phyloP scores from a whole-genome alignment of 2,113 vertebrate species.

The Nothobranchius furzeri region DNA sequence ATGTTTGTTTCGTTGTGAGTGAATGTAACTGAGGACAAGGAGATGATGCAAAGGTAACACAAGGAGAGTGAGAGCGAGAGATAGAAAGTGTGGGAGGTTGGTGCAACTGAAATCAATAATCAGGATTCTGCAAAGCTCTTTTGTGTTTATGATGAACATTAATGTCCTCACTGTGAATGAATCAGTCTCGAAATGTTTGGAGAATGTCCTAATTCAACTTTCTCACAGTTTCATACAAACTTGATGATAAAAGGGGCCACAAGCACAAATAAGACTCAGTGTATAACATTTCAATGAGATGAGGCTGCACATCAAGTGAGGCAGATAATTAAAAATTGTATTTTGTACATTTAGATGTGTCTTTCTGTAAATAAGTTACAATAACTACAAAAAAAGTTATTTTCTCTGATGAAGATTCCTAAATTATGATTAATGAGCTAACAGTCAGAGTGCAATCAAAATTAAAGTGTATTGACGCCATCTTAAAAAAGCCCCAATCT shows the following conservation, averaged over 20 bases:
- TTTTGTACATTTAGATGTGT: too few species aligned
- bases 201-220: constrained; percentile 1
- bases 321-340: too few species aligned
- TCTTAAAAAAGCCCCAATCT: too few species aligned
- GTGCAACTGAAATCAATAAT: constrained; percentile 40
- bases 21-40: constrained; percentile 14
- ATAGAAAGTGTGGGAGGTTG: neutral
- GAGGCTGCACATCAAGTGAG: neutral
- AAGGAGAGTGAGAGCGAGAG: neutral
- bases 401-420: too few species aligned
- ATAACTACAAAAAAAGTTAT: too few species aligned
- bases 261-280: too few species aligned
- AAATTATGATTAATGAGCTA: too few species aligned
- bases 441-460: too few species aligned
- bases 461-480: too few species aligned
- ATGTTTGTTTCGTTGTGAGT: neutral
- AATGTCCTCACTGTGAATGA: constrained; percentile 7
- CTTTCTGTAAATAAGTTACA: too few species aligned
- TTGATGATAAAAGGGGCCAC: neutral
- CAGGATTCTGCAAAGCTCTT: constrained; percentile 22
- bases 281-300: neutral
- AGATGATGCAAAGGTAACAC: constrained; percentile 10
- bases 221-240: neutral
- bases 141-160: constrained; percentile 10
- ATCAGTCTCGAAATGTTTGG: neutral